Base-by-base conservation (phyloP, 1,140 invertebrate genomes). In the Orius insidiosus region DNA sequence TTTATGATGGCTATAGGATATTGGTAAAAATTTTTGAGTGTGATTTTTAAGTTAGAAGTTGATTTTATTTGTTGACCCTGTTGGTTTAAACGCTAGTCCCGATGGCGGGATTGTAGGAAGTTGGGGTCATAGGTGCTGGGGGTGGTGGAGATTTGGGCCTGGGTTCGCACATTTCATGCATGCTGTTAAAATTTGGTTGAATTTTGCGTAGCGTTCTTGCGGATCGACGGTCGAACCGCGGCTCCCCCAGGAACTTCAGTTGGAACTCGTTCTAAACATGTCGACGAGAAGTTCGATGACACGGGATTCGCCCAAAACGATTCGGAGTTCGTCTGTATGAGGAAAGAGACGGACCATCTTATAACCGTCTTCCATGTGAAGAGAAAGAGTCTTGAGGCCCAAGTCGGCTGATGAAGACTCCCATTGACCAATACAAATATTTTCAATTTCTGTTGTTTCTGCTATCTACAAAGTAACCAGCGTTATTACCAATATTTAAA, bases 251-350 rank as follows among this genome's bases (percentile, higher is more conserved):
- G 55, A 90, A 84, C 55, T 79, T 79, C 45, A 89, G 67, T 54
- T 89, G 84, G 59, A 89, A 86, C 59, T 88, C 0, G 85, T 85
- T 45, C 72, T 68, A 58, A 89, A 88, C 36, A 85, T 75, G 59
- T 87, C 83, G 2, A 70, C 60, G 1, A 83, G 65, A 1, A 83
- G 61, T 44, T 80, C 76, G 54, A 82, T 78, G 45, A 74, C 66
- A 31, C 72, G 68, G n/a, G 76, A 70, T 24, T 78, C 74, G 5
- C 74, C 74, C 1, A 85, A 56, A 1, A 81, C 74, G 5, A 81
- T 79, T 52, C 0, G 79, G 77, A 56, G 85, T 87, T 37, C 80
- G 62, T 50, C 74, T 73, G 55, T 79, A 80, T 48, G 71, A 68
- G 0, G 70, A 63, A 1, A 78, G 60, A 52, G 70, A 34, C 74